A percentile compares a stretch with the other conserved stretches of the same genome.
Evolutionary conservation across 2,113 vertebrate species (phyloP).

Genomic region (Anoura caudifer): DNA sequence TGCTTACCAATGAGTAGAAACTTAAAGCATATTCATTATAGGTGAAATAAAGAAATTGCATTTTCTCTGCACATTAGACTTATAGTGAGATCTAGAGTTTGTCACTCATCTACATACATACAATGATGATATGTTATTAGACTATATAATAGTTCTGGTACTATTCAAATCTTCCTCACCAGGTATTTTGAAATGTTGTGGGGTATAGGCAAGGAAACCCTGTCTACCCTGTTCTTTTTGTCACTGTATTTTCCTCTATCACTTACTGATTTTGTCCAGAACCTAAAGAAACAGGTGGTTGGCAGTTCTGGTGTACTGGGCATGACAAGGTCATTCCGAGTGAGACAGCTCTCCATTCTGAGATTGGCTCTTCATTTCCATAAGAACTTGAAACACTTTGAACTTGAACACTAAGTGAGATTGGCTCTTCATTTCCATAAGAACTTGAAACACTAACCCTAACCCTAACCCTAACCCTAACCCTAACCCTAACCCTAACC

Average conservation of each 20-base stretch:
- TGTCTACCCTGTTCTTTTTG: neutral
- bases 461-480: too few species aligned
- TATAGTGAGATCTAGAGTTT: neutral
- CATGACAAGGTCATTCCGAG: neutral
- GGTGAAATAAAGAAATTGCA: neutral
- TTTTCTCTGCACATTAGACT: neutral
- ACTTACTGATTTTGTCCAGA: neutral
- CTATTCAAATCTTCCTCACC: neutral
- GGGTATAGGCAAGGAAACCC: neutral
- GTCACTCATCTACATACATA: neutral
- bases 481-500: too few species aligned
- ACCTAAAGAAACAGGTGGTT: conserved; percentile 1
- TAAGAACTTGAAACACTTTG: neutral
- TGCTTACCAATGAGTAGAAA: neutral
- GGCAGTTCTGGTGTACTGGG: neutral
- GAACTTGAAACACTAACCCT: too few species aligned
- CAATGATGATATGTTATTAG: neutral
- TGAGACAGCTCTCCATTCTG: neutral
- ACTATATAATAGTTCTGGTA: neutral
- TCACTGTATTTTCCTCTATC: neutral
- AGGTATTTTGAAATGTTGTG: neutral
- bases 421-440: too few species aligned
- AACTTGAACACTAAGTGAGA: too few species aligned
- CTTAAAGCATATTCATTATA: neutral
- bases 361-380: neutral